These are phyloP conservation scores for Microtus pennsylvanicus DNA, from an alignment of 2,113 vertebrate genomes.

Conservation along the genomic window DNA sequence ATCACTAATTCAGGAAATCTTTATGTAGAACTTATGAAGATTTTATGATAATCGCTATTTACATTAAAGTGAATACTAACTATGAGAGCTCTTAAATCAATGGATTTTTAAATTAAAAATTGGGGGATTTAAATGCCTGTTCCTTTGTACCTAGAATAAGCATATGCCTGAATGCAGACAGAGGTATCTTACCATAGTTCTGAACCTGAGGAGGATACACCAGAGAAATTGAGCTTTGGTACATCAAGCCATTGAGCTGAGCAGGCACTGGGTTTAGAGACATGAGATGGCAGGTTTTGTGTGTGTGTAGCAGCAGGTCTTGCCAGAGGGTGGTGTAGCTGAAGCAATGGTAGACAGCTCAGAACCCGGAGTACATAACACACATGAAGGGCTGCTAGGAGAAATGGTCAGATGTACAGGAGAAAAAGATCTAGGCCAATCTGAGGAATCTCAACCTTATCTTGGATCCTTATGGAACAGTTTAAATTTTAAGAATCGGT, in stretches of 20 bases:
- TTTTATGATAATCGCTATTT: not conserved
- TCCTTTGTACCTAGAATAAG: not conserved
- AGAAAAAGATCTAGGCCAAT: not conserved
- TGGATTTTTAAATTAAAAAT: not conserved
- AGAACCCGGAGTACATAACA: not conserved
- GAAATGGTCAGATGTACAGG: not conserved
- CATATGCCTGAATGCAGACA: not conserved
- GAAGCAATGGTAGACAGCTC: not conserved
- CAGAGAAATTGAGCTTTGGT: not conserved
- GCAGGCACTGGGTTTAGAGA: not conserved
- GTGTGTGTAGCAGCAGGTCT: not conserved
- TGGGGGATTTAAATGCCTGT: not conserved
- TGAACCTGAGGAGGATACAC: not conserved
- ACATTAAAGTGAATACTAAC: not conserved
- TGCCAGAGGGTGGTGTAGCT: not conserved
- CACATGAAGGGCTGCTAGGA: not conserved
- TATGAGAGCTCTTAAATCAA: not conserved
- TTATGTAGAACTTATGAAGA: not conserved
- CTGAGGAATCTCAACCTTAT: not conserved
- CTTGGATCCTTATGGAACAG: constrained; percentile 11
- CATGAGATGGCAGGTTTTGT: not conserved
- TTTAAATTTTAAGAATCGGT: constrained; percentile 31
- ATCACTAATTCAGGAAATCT: not conserved
- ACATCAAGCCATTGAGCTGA: not conserved
- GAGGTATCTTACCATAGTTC: not conserved